Evolutionary conservation across 2,888 invertebrate species (phyloP), one percentile per base, ranked within the genome.

Genomic region (Apamea monoglypha): DNA sequence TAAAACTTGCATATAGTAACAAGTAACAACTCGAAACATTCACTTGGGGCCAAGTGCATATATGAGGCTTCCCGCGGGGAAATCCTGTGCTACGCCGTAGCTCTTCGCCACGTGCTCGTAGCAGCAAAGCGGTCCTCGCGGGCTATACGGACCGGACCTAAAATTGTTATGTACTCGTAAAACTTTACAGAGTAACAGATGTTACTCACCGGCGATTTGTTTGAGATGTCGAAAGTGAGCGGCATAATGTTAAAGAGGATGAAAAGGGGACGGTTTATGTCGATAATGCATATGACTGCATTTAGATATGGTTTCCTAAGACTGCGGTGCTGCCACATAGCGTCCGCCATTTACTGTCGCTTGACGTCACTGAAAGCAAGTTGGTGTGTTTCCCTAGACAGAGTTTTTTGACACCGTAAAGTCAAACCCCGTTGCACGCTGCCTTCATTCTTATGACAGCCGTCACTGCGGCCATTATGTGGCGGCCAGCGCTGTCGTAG

Each of bases 71-170:
- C 74, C 85, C 87, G 66, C 8, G 77, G 79, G 80, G 47, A 84
- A 70, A 69, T 66, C 63, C 74, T 74, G 36, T 32, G 69, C 78
- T 85, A 80, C 85, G 75, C 63, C 76, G 72, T 70, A 82, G 71
- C 59, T 69, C 12, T 64, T 66, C 18, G 69, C 63, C 80, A 80
- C 69, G 78, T 36, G 40, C 21, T 71, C 63, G 78, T 75, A 76
- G 63, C 29, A 12, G 67, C 56, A 66, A 66, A 77, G 78, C 67
- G 25, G 44, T 72, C 47, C 56, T 47, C 66, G 40, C 70, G 16
- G 29, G 10, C 36, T 53, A 4, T 40, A 64, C n/a, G 5, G 12
- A 50, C 18, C 29, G 50, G 53, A 74, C 63, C 53, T 76, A 80
- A 77, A 80, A 74, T 83, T 76, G 16, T 53, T 77, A 76, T 50